Evolutionary conservation across 30 jellyfish, hydroid and myxozoan species (phyloP).

Genomic region (Hydra vulgaris): DNA sequence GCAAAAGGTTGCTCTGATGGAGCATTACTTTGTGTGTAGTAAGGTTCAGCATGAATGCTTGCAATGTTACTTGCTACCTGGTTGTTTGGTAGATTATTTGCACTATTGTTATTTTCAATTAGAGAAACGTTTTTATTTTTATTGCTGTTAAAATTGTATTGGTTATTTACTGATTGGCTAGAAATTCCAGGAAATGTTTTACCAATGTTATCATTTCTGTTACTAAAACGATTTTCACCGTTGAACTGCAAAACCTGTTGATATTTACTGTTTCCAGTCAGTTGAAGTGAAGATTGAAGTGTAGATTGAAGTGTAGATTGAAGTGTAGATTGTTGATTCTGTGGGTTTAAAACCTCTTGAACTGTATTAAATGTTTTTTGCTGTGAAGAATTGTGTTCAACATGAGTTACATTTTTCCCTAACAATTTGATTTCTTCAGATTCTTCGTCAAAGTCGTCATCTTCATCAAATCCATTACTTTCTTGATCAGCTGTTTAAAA

Average conservation of each 20-base stretch:
- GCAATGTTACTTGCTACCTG: neutral
- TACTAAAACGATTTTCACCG: constrained; percentile 1
- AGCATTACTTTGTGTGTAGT: neutral
- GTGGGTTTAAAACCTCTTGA: too few relatives aligned
- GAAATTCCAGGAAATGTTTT: neutral
- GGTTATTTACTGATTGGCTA: neutral
- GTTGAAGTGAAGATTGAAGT: too few relatives aligned
- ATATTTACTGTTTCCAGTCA: neutral
- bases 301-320: too few relatives aligned
- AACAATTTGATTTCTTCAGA: neutral
- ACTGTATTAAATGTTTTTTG: neutral
- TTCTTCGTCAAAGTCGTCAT: constrained; percentile 9
- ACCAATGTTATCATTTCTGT: neutral
- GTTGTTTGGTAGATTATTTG: neutral
- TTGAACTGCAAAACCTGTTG: neutral
- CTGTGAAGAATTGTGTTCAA: neutral
- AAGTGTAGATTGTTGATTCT: too few relatives aligned
- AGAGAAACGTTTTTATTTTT: neutral
- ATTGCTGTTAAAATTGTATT: neutral
- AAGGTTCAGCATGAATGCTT: neutral
- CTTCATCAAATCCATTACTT: constrained; percentile 1
- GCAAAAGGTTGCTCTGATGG: neutral
- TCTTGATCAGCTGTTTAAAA: constrained; percentile 9
- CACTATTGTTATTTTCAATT: neutral
- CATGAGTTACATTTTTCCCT: neutral